Conservation (phyloP, 2,888 invertebrate genomes). For the Prenolepis imparis region DNA sequence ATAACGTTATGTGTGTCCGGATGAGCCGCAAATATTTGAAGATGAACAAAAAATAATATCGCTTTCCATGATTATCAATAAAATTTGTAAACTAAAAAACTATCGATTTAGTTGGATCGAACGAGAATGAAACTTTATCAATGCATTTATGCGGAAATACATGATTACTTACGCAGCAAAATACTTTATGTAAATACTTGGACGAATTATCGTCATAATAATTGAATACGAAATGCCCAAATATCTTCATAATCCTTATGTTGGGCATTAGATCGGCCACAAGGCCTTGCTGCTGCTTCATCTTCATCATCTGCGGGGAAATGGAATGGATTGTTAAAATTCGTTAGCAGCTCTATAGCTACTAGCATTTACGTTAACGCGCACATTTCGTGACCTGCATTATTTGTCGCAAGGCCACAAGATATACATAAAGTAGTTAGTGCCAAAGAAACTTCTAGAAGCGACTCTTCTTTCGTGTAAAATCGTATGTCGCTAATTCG, state of each 20-base stretch:
- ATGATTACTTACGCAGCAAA: constrained; percentile 82
- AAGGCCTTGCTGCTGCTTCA: constrained; percentile 89
- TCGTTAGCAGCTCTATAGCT: neutral
- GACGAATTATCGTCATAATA: constrained; percentile 88
- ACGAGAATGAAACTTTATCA: neutral
- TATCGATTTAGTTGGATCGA: neutral
- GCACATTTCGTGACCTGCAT: neutral
- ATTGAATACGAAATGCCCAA: constrained; percentile 93
- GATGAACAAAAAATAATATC: neutral
- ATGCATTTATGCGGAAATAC: neutral
- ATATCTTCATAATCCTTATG: constrained; percentile 92
- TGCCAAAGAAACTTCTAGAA: constrained; percentile 29
- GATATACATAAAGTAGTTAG: neutral
- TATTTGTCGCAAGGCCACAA: neutral
- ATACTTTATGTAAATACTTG: constrained; percentile 84
- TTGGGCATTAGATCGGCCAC: constrained; percentile 95
- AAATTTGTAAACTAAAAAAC: neutral
- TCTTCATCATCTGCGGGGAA: constrained; percentile 87
- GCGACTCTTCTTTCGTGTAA: neutral
- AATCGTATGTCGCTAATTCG: neutral
- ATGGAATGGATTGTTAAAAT: neutral
- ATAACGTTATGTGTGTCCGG: neutral
- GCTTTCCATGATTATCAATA: neutral
- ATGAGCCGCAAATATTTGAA: neutral
- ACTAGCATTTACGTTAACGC: neutral